Evolutionary conservation across 2,888 invertebrate species (phyloP).

Genomic region (Chesias legatella): DNA sequence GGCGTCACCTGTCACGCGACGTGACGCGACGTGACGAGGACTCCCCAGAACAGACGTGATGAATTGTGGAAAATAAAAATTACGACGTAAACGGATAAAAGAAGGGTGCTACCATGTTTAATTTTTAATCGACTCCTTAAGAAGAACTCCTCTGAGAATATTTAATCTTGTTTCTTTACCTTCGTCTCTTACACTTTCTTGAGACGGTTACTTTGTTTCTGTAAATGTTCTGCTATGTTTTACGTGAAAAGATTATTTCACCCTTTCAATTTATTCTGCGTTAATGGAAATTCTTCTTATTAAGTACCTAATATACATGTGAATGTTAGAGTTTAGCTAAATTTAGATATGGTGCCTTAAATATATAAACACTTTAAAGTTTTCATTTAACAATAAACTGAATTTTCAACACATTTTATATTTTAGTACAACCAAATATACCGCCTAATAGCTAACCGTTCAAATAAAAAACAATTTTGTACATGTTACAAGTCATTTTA

Average conservation of each 20-base stretch:
- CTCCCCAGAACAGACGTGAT: conserved; percentile 52
- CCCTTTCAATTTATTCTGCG: no score
- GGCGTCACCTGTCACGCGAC: conserved; percentile 57
- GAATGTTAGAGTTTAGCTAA: no score
- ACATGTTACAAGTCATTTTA: conserved; percentile 23
- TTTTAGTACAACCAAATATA: not conserved
- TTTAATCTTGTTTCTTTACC: conserved; percentile 34
- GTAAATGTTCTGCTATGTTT: no score
- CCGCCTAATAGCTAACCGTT: conserved; percentile 5
- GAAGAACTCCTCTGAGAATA: conserved; percentile 33
- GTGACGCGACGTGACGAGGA: conserved; percentile 48
- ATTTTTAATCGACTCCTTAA: conserved; percentile 52
- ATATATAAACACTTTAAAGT: no score
- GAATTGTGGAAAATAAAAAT: conserved; percentile 70
- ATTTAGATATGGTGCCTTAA: no score
- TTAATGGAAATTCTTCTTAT: no score
- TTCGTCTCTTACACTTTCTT: conserved; percentile 15
- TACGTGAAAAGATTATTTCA: no score
- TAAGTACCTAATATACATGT: no score
- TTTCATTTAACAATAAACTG: no score
- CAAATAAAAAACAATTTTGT: conserved; percentile 24
- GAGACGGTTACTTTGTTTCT: not conserved
- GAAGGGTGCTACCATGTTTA: conserved; percentile 46
- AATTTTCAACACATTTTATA: not conserved
- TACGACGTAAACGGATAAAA: conserved; percentile 55